Percentiles rank a stretch among this genome's conserved stretches.
These are phyloP conservation scores for Macrostomum cliftonense DNA, from an alignment of 2,888 invertebrate genomes.

Conservation along the genomic window DNA sequence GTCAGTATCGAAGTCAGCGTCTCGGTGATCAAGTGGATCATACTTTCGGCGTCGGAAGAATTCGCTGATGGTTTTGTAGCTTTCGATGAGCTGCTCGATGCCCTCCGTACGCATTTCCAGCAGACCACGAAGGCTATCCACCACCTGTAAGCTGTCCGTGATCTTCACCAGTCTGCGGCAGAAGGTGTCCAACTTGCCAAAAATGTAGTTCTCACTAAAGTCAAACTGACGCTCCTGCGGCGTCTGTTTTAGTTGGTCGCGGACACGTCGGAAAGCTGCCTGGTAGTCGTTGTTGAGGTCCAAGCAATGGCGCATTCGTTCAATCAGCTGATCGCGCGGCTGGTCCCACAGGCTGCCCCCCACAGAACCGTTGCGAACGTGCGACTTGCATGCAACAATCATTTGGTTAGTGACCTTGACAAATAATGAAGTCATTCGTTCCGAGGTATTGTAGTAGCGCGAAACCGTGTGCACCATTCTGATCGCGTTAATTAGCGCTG, in stretches of 20 bases:
- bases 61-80: constrained; percentile 63
- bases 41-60: constrained; percentile 66
- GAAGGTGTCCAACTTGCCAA: constrained; percentile 86
- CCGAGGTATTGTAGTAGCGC: constrained; percentile 85
- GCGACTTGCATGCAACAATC: constrained; percentile 83
- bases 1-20: constrained; percentile 66
- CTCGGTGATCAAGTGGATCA: constrained; percentile 74
- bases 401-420: constrained; percentile 96
- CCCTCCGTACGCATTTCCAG: constrained; percentile 47
- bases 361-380: constrained; percentile 56
- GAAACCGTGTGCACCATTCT: constrained; percentile 80
- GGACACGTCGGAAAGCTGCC: constrained; percentile 49
- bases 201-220: constrained; percentile 83
- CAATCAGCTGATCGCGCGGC: constrained; percentile 47
- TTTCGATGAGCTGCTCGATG: constrained; percentile 47
- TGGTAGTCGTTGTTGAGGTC: constrained; percentile 66
- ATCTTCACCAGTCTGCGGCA: constrained; percentile 70
- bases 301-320: constrained; percentile 66
- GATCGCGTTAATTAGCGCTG: constrained; percentile 72
- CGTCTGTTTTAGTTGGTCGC: constrained; percentile 50
- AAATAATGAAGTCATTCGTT: constrained; percentile 85
- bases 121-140: constrained; percentile 61
- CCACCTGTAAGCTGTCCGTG: constrained; percentile 66
- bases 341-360: constrained; percentile 51
- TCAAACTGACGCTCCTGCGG: constrained; percentile 60